These are phyloP conservation scores for Aplochiton taeniatus DNA, from an alignment of 2,797 vertebrate genomes.

Conservation along the genomic window DNA sequence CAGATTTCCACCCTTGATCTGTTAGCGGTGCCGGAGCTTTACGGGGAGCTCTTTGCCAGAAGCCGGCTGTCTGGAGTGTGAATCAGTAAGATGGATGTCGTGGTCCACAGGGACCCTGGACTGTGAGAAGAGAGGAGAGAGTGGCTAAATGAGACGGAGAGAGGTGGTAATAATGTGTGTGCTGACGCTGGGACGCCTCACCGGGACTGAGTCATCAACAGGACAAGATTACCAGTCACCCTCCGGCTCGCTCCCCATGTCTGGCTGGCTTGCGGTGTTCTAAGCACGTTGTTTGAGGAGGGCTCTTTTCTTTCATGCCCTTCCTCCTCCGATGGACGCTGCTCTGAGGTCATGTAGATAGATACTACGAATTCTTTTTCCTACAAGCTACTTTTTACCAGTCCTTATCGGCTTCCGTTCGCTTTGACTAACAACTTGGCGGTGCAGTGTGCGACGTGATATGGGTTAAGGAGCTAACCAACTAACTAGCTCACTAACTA, in stretches of 20 bases:
- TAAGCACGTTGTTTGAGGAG: too few species aligned
- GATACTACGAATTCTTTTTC: slow-evolving; percentile 26
- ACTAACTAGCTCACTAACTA: slow-evolving; percentile 6
- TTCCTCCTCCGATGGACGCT: too few species aligned
- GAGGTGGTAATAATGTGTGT: slow-evolving; percentile 35
- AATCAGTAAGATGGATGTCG: not conserved
- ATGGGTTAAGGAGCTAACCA: slow-evolving; percentile 36
- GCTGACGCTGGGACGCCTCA: slow-evolving; percentile 52
- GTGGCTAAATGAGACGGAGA: not conserved
- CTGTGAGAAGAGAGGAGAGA: not conserved
- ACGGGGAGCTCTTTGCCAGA: not conserved
- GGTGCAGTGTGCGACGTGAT: not conserved
- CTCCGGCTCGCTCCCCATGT: too few species aligned
- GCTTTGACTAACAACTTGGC: not conserved
- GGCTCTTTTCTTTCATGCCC: too few species aligned
- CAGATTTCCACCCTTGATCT: not conserved
- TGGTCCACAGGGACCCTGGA: not conserved
- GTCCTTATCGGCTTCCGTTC: too few species aligned
- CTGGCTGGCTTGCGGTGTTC: too few species aligned
- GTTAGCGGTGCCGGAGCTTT: not conserved
- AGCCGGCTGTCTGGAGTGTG: not conserved
- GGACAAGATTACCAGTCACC: not conserved
- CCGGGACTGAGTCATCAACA: slow-evolving; percentile 59
- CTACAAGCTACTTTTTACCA: slow-evolving; percentile 8
- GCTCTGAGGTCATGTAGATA: slow-evolving; percentile 20